Base-by-base conservation (phyloP, 1,140 invertebrate species). In the Brachystomella parvula region DNA sequence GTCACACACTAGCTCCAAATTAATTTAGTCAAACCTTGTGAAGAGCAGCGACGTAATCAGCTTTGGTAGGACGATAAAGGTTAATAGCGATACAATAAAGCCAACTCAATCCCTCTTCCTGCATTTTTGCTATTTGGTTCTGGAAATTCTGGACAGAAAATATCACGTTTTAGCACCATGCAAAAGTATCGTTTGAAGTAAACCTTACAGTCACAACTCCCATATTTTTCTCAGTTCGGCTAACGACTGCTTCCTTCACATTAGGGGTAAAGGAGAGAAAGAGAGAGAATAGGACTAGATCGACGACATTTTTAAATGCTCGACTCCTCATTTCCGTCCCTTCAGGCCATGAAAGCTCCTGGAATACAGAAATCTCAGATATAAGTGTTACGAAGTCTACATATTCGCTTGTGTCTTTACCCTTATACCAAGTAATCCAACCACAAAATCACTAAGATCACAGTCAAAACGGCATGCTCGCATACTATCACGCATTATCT, bases 401-500 rank as follows among this genome's bases (percentile, higher is more conserved):
- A 56, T 17, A 56, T 56, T 56, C 6, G 24, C 15, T 17, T 56
- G 49, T 12, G 15, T 9, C 35, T 33, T 31, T 81, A 77, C 70
- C 78, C 76, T 29, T 80, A 72, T 68, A 82, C 80, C 76, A 77
- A 66, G 29, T 31, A 65, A 63, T 57, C 59, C 49, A 68, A 53
- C 26, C 19, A 84, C 19, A 92, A 78, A 0, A 83, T 83, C 66
- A 84, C 82, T 65, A 84, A 87, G 64, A 93, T 86, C 31, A 80
- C 82, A 1, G 82, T 76, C 47, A 93, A 81, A 76, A 87, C 88
- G 80, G n/a, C 90, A 81, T 31, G 88, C 86, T 17, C 93, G 84
- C n/a, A 91, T 87, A 57, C 94, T 89, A 81, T 98, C 94, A 57
- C 94, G 80, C 2, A 92, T 80, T 39, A 98, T 80, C 19, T 87